A percentile compares a stretch with the other conserved stretches of the same genome.
phyloP scores from a whole-genome alignment of 2,797 vertebrate species.

The Gallirallus australis region DNA sequence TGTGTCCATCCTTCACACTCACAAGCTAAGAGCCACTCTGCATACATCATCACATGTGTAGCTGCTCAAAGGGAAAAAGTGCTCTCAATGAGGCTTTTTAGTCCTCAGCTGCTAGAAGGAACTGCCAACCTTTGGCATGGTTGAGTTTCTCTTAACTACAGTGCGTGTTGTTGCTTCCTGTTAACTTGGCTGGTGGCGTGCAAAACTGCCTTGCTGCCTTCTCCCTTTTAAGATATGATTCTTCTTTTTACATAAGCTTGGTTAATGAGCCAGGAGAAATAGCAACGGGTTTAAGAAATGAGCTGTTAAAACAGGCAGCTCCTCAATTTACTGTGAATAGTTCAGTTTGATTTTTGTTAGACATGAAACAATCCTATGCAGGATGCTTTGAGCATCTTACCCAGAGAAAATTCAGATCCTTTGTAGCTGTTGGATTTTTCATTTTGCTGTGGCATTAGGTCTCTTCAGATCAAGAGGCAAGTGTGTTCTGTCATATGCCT shows the following conservation, averaged over 20 bases:
- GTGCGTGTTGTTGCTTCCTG: too few species aligned
- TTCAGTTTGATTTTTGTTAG: neutral
- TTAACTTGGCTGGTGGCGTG: neutral
- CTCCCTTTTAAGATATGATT: neutral
- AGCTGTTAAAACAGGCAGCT: neutral
- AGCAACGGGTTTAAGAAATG: neutral
- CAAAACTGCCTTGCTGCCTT: neutral
- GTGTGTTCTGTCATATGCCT: neutral
- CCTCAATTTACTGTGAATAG: neutral
- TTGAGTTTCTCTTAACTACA: neutral
- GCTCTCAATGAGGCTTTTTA: neutral
- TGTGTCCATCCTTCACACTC: neutral
- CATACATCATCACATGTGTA: neutral
- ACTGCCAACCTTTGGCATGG: neutral
- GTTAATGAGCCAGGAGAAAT: neutral
- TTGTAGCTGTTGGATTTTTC: neutral
- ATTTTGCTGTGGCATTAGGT: accelerated
- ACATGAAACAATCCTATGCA: neutral
- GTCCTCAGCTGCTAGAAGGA: neutral
- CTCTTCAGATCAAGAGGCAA: neutral
- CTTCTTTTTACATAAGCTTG: neutral
- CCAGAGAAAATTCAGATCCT: neutral
- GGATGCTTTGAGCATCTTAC: neutral
- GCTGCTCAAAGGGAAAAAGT: neutral
- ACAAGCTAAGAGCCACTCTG: neutral